Conservation (phyloP, 2,888 invertebrate genomes). For the Andrena minutula region DNA sequence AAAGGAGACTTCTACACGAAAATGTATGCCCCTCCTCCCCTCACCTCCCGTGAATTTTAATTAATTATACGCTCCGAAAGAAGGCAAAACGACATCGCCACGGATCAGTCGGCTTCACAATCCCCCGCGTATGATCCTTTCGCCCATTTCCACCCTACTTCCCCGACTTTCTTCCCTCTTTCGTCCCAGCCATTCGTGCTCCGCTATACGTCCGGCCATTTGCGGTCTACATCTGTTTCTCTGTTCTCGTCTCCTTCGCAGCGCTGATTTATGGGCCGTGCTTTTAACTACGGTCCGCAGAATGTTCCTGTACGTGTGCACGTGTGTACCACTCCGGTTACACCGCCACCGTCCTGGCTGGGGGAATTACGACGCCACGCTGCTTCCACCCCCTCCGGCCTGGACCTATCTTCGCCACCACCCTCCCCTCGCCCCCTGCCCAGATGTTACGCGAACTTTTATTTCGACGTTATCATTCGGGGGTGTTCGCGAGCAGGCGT, state of each 20-base stretch:
- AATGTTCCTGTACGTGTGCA: constrained; percentile 30
- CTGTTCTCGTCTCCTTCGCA: constrained; percentile 69
- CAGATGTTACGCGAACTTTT: constrained; percentile 63
- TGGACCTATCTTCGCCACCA: constrained; percentile 39
- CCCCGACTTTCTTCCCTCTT: constrained; percentile 34
- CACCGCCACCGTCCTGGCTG: background rate
- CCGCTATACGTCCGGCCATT: constrained; percentile 69
- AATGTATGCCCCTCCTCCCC: constrained; percentile 26
- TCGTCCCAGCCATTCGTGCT: constrained; percentile 9
- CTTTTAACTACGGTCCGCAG: constrained; percentile 73
- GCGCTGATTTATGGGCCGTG: constrained; percentile 74
- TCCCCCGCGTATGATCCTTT: constrained; percentile 57
- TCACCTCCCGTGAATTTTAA: constrained; percentile 80
- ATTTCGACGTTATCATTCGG: constrained; percentile 63
- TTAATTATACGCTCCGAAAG: constrained; percentile 77
- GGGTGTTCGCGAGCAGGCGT: background rate
- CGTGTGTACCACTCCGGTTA: constrained; percentile 16
- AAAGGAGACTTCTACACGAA: too few relatives aligned
- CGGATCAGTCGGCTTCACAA: constrained; percentile 70
- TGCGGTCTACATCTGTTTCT: constrained; percentile 77
- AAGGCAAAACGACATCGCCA: constrained; percentile 74
- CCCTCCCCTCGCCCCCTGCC: background rate
- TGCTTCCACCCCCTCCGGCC: constrained; percentile 1
- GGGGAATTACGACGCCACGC: constrained; percentile 31
- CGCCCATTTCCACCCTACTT: constrained; percentile 41